These are phyloP conservation scores for Tetragonula carbonaria DNA, from an alignment of 2,888 invertebrate genomes.

Conservation along the genomic window DNA sequence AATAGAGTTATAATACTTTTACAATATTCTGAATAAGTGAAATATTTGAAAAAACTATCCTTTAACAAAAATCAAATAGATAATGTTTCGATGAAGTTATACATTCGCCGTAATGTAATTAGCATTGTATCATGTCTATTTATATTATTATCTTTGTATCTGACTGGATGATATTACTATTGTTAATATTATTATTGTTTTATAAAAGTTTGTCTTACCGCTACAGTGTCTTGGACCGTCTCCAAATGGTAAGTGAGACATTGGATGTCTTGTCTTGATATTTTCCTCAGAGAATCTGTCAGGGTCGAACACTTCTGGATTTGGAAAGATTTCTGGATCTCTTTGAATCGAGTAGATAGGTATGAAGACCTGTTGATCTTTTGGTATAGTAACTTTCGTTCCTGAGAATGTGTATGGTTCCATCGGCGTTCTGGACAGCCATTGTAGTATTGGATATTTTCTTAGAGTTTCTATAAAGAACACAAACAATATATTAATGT, in stretches of 20 bases:
- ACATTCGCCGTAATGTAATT: no score
- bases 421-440: slow-evolving; percentile 60
- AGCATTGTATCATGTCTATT: no score
- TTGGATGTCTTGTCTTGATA: slow-evolving; percentile 63
- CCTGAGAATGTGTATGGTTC: slow-evolving; percentile 69
- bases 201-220: slow-evolving; percentile 70
- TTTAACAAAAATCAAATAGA: no score
- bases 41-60: no score
- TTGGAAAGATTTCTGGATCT: slow-evolving; percentile 72
- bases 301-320: slow-evolving; percentile 75
- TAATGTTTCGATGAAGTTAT: no score
- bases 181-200: no score
- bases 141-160: no score
- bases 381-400: slow-evolving; percentile 52
- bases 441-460: slow-evolving; percentile 70
- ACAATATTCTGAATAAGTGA: no score
- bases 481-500: not conserved
- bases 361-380: slow-evolving; percentile 61
- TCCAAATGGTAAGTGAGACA: slow-evolving; percentile 72
- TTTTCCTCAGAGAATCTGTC: slow-evolving; percentile 72
- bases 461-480: slow-evolving; percentile 71
- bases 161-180: no score
- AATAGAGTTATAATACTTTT: no score
- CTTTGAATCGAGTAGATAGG: slow-evolving; percentile 72
- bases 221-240: slow-evolving; percentile 76